phyloP scores from a whole-genome alignment of 2,113 vertebrate species.

The Hydropotes inermis region DNA sequence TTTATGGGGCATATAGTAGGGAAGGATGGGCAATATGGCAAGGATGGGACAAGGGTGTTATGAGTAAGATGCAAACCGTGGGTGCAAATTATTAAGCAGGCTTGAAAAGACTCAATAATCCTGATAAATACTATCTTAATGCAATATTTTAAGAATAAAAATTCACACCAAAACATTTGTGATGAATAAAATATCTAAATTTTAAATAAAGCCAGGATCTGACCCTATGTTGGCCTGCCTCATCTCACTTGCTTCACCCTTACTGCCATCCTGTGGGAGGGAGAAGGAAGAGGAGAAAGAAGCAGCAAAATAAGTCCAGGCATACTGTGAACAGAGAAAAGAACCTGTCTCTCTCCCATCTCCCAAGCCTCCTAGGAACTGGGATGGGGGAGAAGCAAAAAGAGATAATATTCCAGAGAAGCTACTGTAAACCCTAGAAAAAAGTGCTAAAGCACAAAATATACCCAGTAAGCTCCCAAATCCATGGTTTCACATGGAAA shows the following conservation, averaged over 20 bases:
- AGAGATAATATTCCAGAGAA: not conserved
- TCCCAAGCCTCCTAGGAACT: not conserved
- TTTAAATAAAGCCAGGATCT: not conserved
- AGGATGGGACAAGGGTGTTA: not conserved
- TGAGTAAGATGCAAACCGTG: not conserved
- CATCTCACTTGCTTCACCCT: not conserved
- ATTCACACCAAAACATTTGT: not conserved
- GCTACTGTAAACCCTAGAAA: not conserved
- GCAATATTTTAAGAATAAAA: not conserved
- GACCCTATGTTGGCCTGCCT: not conserved
- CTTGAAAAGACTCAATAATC: not conserved
- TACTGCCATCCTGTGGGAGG: not conserved
- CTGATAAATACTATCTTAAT: not conserved
- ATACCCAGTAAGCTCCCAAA: not conserved
- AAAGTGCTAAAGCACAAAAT: not conserved
- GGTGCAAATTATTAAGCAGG: not conserved
- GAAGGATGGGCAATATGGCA: not conserved
- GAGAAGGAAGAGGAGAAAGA: not conserved
- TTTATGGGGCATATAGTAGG: not conserved
- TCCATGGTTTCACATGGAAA: not conserved
- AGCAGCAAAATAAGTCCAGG: not conserved
- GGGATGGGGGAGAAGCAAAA: not conserved
- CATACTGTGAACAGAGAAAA: not conserved
- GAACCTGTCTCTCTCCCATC: rapidly evolving
- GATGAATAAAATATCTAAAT: not conserved